Evolutionary conservation across 2,888 invertebrate species (phyloP).

Genomic region (Baccha elongata): DNA sequence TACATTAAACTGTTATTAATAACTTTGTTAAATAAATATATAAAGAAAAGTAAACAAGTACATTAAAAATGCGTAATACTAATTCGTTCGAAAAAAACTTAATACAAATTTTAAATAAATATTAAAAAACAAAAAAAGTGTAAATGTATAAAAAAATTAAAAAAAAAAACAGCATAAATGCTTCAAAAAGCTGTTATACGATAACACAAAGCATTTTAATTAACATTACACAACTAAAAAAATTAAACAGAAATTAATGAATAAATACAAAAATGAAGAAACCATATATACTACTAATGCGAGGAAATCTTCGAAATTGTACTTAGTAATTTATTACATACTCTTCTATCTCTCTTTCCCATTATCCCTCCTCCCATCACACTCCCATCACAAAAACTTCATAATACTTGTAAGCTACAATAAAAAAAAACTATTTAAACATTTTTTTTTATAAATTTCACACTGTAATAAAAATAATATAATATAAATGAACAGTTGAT

Average conservation of each 20-base stretch:
- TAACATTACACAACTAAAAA: slow-evolving; percentile 35
- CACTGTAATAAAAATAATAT: slow-evolving; percentile 23
- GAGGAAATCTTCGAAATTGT: slow-evolving; percentile 43
- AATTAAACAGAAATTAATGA: slow-evolving; percentile 25
- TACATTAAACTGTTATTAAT: slow-evolving; percentile 62
- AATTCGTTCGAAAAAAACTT: slow-evolving; percentile 59
- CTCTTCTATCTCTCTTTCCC: slow-evolving; percentile 4
- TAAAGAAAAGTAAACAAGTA: slow-evolving; percentile 32
- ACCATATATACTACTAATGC: slow-evolving; percentile 34
- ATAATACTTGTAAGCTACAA: slow-evolving; percentile 18
- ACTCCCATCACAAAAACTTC: slow-evolving; percentile 13
- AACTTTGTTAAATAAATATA: slow-evolving; percentile 61
- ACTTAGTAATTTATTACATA: slow-evolving; percentile 48
- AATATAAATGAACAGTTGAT: slow-evolving; percentile 36
- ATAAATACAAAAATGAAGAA: slow-evolving; percentile 22
- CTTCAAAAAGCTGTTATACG: slow-evolving; percentile 69
- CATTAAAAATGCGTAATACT: slow-evolving; percentile 58
- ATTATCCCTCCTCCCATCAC: not conserved
- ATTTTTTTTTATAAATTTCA: slow-evolving; percentile 25
- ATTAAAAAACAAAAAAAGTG: slow-evolving; percentile 30
- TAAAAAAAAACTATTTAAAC: slow-evolving; percentile 14
- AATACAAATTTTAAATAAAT: slow-evolving; percentile 46
- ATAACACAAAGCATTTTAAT: slow-evolving; percentile 60
- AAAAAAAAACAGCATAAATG: slow-evolving; percentile 39
- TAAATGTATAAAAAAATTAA: slow-evolving; percentile 47